phyloP scores from a whole-genome alignment of 35 echinoderm and acorn worm genomes.

The Apostichopus californicus region DNA sequence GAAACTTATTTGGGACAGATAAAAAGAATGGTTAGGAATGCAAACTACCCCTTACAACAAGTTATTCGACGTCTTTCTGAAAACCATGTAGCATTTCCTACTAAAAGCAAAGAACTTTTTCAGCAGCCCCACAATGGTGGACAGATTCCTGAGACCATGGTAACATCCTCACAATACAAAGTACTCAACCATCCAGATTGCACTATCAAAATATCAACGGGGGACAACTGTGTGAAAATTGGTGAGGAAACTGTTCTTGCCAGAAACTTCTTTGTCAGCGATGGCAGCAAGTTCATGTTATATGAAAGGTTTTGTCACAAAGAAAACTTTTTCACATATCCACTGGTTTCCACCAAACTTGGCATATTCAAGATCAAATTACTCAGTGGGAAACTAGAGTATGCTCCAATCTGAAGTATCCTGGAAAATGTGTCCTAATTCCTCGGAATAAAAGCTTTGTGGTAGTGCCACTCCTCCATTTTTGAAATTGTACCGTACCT shows the following conservation, averaged over 20 bases:
- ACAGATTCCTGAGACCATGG: background rate
- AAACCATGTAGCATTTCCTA: background rate
- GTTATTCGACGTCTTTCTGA: slow-evolving; percentile 42
- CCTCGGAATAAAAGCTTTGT: background rate
- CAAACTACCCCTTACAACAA: slow-evolving; percentile 56
- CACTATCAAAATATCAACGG: background rate
- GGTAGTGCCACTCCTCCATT: background rate
- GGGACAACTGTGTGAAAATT: slow-evolving; percentile 48
- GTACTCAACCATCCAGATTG: background rate
- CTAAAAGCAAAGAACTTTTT: background rate
- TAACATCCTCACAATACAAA: background rate
- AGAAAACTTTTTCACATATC: too few species aligned
- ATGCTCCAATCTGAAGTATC: background rate
- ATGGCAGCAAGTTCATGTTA: too few species aligned
- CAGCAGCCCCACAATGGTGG: background rate
- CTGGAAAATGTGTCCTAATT: background rate
- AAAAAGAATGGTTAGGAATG: slow-evolving; percentile 62
- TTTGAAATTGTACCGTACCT: too few species aligned
- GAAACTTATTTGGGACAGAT: slow-evolving; percentile 62
- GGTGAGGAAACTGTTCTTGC: background rate
- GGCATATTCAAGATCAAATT: background rate
- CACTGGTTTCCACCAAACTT: background rate
- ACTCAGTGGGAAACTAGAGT: background rate
- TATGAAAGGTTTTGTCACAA: too few species aligned
- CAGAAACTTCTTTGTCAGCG: background rate